Evolutionary conservation across 2,888 invertebrate species (phyloP), one percentile per base, ranked within the genome.

Genomic region (Drosophila phalerata): DNA sequence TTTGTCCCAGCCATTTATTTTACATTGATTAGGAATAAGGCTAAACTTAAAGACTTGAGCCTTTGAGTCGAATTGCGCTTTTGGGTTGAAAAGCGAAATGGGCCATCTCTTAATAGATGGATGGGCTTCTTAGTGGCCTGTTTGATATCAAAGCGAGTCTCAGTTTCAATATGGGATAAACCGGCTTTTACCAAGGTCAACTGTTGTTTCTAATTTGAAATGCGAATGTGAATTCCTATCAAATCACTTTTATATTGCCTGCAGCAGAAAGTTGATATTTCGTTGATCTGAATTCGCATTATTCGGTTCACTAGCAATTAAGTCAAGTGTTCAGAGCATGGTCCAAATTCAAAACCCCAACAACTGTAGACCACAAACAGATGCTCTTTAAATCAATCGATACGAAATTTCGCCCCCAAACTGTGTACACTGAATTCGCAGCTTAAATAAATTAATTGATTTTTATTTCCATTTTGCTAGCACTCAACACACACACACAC

Each of bases 381-480:
- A 37, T 15, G 17, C 13, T 15, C 37, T 40, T 38, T 11, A 43
- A 62, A 67, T 61, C 42, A 62, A 79, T 65, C 71, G 55, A 79
- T 79, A 65, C 48, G 9, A 19, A 2, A 9, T 49, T 49, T 62
- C 43, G 15, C 5, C 34, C 11, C 8, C 15, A 17, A 45, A 25
- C 11, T 52, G 13, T 40, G 10, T 32, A 8, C 47, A 43, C 32
- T 17, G 49, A 63, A 45, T 58, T 32, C 34, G 19, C 32, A 66
- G 40, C 48, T 55, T 15, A 53, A 80, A 57, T 60, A 57, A 67
- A 61, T 76, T 77, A 71, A 77, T 77, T 80, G 71, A 76, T 69
- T 71, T 79, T 68, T 42, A 57, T 65, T 55, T 30, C 10, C 48
- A 22, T 3, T 6, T n/a, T 10, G 10, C 30, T 3, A n/a, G 37